Evolutionary conservation across 2,113 vertebrate species (phyloP), one percentile per base, ranked within the genome.

Genomic region (Vulpes ferrilata): DNA sequence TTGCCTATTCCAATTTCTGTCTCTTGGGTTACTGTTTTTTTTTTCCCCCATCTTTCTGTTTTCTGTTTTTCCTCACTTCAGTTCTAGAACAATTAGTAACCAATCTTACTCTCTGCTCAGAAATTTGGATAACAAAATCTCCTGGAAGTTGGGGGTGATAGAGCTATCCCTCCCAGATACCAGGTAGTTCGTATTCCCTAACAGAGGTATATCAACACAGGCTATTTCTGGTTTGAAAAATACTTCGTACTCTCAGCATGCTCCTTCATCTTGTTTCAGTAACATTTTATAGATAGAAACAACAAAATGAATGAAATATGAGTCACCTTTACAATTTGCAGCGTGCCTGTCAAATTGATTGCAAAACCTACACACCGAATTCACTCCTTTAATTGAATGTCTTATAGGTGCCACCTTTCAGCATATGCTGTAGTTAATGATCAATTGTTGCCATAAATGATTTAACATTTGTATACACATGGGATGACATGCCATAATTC

Each of bases 401-500:
- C 57, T 96, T 97, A 19, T 9, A 93, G 38, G 19, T 53, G 76
- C 7, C 3, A 76, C 85, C 91, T 65, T 35, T 96, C 67, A 74
- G 35, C 30, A 92, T 51, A 94, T 92, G 43, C 74, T 76, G 10
- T 93, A 98, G 93, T 95, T 97, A 95, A 67, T 96, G 91, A 97
- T 96, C 98, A 98, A 38, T 95, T 97, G 95, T 92, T 97, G 89
- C 93, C 80, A 95, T 64, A 92, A 98, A 96, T 97, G 30, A 96
- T 98, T 95, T 97, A 98, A 97, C 93, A 97, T 98, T 96, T 98
- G 82, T 98, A 59, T 98, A 96, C 48, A 93, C 82, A 84, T 88
- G 87, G 93, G 93, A 92, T 96, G 97, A 97, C 98, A 98, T 59
- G 59, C 60, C 85, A 86, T 98, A 97, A 99, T 98, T 98, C 98